These are phyloP conservation scores for Malacosoma neustria DNA, from an alignment of 2,888 invertebrate species.

Conservation along the genomic window DNA sequence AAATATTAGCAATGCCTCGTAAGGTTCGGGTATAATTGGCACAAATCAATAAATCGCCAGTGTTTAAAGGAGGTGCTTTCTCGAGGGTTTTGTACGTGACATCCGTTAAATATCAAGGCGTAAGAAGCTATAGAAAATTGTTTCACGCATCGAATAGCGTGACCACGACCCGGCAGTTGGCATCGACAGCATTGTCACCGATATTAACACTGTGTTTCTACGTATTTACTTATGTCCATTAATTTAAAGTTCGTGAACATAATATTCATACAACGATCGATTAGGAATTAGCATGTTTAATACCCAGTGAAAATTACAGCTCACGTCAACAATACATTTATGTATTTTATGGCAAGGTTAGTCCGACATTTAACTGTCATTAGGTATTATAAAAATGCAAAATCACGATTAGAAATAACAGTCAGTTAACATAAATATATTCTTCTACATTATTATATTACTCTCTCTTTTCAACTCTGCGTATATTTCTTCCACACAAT, in stretches of 20 bases:
- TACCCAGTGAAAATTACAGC: background rate
- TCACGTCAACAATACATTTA: background rate
- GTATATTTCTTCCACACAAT: too few relatives aligned
- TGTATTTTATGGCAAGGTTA: background rate
- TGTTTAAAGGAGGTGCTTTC: constrained; percentile 30
- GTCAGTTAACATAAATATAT: too few relatives aligned
- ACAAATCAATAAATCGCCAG: constrained; percentile 28
- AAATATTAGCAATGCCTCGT: background rate
- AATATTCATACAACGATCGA: constrained; percentile 20
- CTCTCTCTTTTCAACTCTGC: too few relatives aligned
- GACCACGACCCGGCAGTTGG: constrained; percentile 21
- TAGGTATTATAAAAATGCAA: too few relatives aligned
- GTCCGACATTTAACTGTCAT: too few relatives aligned
- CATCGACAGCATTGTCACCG: constrained; percentile 21
- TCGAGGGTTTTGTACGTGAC: constrained; percentile 39
- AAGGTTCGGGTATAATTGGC: constrained; percentile 1
- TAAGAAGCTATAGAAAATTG: constrained; percentile 32
- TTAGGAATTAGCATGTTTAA: constrained; percentile 18
- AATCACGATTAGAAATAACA: too few relatives aligned
- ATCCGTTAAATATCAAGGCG: constrained; percentile 37
- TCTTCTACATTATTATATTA: too few relatives aligned
- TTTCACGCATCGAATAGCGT: constrained; percentile 29
- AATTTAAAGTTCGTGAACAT: constrained; percentile 23
- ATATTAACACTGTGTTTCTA: constrained; percentile 26
- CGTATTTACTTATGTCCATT: constrained; percentile 25